A percentile compares a stretch with the other conserved stretches of the same genome.
Conservation (phyloP, 2,113 vertebrate species). For the Mesocricetus auratus region DNA sequence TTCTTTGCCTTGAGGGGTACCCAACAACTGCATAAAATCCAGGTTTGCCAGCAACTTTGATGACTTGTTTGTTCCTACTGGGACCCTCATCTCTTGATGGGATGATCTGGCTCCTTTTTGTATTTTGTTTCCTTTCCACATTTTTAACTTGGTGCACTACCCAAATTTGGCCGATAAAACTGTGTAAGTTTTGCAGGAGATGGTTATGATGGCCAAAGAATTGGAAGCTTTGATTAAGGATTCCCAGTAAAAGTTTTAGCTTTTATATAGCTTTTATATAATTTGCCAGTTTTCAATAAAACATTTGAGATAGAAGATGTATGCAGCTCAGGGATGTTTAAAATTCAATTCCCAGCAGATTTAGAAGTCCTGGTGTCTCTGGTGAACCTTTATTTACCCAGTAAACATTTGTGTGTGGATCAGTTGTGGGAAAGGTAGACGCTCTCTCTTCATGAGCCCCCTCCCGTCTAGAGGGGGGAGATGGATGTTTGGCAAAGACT, state of each 20-base stretch:
- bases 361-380: not conserved
- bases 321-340: not conserved
- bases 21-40: slow-evolving; percentile 55
- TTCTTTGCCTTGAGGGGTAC: slow-evolving; percentile 62
- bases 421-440: not conserved
- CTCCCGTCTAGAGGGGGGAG: not conserved
- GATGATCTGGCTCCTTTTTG: not conserved
- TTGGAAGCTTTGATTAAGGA: slow-evolving; percentile 29
- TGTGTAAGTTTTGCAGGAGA: not conserved
- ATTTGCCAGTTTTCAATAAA: slow-evolving; percentile 37
- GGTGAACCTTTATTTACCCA: slow-evolving; percentile 11
- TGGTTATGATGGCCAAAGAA: not conserved
- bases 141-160: not conserved
- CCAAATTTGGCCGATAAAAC: not conserved
- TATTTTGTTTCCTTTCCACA: not conserved
- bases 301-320: not conserved
- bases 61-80: slow-evolving; percentile 46
- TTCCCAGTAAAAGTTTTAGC: not conserved
- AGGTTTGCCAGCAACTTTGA: slow-evolving; percentile 69
- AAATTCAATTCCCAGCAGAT: not conserved
- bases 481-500: not conserved
- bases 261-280: slow-evolving; percentile 18
- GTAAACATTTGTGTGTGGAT: not conserved
- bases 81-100: not conserved
- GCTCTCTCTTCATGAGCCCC: not conserved